Base-by-base conservation (phyloP, 2,888 invertebrate species). In the Muschampia plurimacula region DNA sequence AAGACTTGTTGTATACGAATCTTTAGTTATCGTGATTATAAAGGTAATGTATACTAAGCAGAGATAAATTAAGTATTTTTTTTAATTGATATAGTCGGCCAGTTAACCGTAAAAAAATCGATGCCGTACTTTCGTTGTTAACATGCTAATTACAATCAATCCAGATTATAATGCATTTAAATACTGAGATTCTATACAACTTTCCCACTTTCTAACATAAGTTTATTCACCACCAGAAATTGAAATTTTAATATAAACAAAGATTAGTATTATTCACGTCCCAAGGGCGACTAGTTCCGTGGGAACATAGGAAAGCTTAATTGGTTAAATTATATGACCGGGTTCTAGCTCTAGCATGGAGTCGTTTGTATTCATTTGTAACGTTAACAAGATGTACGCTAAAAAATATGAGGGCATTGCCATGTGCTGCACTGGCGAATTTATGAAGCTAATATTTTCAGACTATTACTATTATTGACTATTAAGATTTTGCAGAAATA, bases 261-360 rank as follows among this genome's bases (percentile, higher is more conserved):
- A 36, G 28, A 36, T 46, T 9, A 32, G 4, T 62, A 52, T 8
- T 77, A 75, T 83, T 82, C 77, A 79, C 81, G 82, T 87, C 91
- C 84, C 90, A 73, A 83, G 89, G 89, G 90, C 89, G 81, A 78
- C 68, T 73, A 73, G 80, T 83, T 86, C 81, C 92, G 91, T 93
- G 93, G 89, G 93, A 93, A 91, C 88, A 75, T 67, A 75, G 68
- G 74, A 49, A 36, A 57, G 57, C 13, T 83, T 91, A 92, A 93
- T 92, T 92, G 91, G 86, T 87, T 89, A 85, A 92, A 88, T 89
- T 86, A 89, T 87, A 83, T 81, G 84, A 83, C 81, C 84, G 83
- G 80, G 82, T 81, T 81, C 78, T 75, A 9, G 4, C 32, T 32
- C 1, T 41, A 75, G 62, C 76, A 76, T 76, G 77, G 78, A 79